Evolutionary conservation across 2,113 vertebrate species (phyloP).

Genomic region (Bubo blakistoni): DNA sequence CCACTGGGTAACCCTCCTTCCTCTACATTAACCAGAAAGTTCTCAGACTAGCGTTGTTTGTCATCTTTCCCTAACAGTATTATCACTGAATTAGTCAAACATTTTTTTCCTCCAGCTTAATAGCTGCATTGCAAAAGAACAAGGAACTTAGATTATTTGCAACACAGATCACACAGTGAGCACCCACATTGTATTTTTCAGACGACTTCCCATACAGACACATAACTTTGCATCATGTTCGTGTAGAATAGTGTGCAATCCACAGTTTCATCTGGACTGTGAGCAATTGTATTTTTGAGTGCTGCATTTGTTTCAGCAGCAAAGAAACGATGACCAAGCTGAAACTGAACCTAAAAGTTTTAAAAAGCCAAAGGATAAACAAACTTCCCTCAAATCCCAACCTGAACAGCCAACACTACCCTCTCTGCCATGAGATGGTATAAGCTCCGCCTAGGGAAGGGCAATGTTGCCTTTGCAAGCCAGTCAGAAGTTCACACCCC

Average conservation of each 20-base stretch:
- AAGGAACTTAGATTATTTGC: not conserved
- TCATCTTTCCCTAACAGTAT: not conserved
- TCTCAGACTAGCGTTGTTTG: not conserved
- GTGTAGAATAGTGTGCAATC: not conserved
- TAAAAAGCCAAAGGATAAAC: not conserved
- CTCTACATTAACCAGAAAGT: not conserved
- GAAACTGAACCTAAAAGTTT: not conserved
- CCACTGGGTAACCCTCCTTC: no score
- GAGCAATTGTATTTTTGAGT: not conserved
- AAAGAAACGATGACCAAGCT: not conserved
- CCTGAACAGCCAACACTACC: not conserved
- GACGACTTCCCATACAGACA: not conserved
- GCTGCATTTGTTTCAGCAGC: not conserved
- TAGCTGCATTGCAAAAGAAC: not conserved
- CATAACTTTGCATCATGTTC: not conserved
- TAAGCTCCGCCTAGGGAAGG: slow-evolving; percentile 37
- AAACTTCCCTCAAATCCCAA: not conserved
- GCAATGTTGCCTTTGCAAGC: not conserved
- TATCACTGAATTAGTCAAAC: not conserved
- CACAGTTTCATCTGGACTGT: not conserved
- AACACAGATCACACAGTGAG: accelerated
- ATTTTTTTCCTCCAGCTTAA: not conserved
- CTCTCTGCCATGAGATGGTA: not conserved
- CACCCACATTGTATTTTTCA: not conserved
- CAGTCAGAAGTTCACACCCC: not conserved